phyloP scores from a whole-genome alignment of 2,797 vertebrate genomes.

The Sebastes nivosus region DNA sequence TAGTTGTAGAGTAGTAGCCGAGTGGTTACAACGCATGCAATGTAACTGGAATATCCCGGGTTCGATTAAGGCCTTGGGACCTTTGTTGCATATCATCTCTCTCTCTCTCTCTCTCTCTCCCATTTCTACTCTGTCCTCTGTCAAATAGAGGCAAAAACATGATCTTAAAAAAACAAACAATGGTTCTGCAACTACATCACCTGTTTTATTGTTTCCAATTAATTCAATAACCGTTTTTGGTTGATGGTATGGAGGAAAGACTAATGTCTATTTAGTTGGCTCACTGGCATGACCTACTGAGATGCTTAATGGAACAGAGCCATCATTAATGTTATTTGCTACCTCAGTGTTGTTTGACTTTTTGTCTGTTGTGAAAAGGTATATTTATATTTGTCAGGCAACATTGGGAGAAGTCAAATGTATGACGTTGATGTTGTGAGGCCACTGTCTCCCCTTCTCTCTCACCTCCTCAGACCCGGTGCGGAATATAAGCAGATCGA shows the following conservation, averaged over 20 bases:
- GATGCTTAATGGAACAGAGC: neutral
- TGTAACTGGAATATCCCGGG: neutral
- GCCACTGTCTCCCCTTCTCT: neutral
- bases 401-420: neutral
- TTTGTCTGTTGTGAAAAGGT: neutral
- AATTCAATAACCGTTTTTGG: too few species aligned
- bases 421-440: neutral
- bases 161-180: too few species aligned
- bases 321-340: neutral
- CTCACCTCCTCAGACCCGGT: conserved; percentile 94
- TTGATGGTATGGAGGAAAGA: neutral
- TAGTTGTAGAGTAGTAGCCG: neutral
- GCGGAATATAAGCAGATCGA: conserved; percentile 97
- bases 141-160: neutral
- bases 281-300: neutral
- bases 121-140: neutral
- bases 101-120: too few species aligned
- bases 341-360: neutral
- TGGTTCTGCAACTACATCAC: too few species aligned
- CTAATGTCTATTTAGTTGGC: neutral
- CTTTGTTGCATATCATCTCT: neutral
- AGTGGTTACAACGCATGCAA: neutral
- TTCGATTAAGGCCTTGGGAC: neutral
- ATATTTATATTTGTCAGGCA: neutral
- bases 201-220: too few species aligned